phyloP scores from a whole-genome alignment of 2,888 invertebrate species.

The Drosophila putrida region DNA sequence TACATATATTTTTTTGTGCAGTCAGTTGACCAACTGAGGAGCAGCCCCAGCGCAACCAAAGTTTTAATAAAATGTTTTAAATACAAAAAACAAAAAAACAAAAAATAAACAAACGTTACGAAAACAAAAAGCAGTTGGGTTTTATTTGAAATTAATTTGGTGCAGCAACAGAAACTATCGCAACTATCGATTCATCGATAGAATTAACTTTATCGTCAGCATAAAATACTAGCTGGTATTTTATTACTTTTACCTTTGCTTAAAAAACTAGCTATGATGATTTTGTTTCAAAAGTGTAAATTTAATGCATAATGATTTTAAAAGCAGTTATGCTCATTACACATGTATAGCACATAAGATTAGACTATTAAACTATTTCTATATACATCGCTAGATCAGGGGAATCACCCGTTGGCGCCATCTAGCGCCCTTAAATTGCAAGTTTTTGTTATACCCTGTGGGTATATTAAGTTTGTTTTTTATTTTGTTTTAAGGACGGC shows the following conservation, averaged over 20 bases:
- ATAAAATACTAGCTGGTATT: no score
- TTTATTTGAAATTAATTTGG: neutral
- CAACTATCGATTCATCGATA: neutral
- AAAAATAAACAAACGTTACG: constrained; percentile 40
- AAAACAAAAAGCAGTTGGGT: constrained; percentile 18
- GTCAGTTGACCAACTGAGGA: constrained; percentile 37
- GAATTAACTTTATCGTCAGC: no score
- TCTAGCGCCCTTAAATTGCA: neutral
- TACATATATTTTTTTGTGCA: constrained; percentile 62
- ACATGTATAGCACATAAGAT: no score
- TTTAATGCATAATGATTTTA: no score
- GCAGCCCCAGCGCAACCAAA: constrained; percentile 41
- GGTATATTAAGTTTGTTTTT: neutral
- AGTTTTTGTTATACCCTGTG: no score
- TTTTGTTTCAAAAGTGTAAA: no score
- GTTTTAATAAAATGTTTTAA: constrained; percentile 74
- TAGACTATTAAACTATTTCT: no score
- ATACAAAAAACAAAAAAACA: constrained; percentile 49
- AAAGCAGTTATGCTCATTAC: no score
- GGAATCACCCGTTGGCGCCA: neutral
- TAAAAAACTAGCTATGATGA: no score
- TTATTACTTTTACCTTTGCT: no score
- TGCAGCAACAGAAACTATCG: neutral
- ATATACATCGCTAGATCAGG: no score
- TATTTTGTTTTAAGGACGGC: neutral